Evolutionary conservation across 2,797 vertebrate genomes (phyloP).

Genomic region (Urocyon cinereoargenteus): DNA sequence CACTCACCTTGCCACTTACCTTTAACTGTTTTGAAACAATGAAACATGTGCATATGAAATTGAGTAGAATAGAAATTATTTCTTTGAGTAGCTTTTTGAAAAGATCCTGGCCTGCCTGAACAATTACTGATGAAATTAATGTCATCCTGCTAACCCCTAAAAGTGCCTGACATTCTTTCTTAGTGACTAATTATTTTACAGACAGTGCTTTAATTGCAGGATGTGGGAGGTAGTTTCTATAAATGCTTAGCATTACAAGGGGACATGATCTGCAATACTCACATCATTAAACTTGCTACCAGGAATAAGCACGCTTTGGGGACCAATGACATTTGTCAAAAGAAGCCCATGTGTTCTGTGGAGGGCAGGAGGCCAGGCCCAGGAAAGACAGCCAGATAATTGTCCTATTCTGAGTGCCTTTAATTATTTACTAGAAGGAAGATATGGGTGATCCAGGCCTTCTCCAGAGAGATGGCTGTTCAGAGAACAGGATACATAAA

Average conservation of each 20-base stretch:
- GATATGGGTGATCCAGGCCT: slow-evolving; percentile 35
- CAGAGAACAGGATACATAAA: slow-evolving; percentile 79
- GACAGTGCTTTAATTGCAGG: slow-evolving; percentile 84
- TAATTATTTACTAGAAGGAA: slow-evolving; percentile 84
- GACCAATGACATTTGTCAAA: slow-evolving; percentile 84
- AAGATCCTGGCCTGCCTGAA: slow-evolving; percentile 73
- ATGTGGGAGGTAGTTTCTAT: slow-evolving; percentile 84
- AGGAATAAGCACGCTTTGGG: slow-evolving; percentile 75
- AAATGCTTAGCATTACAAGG: slow-evolving; percentile 78
- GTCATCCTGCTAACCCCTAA: slow-evolving; percentile 79
- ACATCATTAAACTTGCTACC: slow-evolving; percentile 85
- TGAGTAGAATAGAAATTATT: slow-evolving; percentile 61
- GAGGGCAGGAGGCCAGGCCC: slow-evolving; percentile 76
- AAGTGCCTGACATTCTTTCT: slow-evolving; percentile 81
- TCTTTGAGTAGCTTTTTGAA: slow-evolving; percentile 71
- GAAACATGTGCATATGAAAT: slow-evolving; percentile 62
- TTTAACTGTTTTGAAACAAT: slow-evolving; percentile 72
- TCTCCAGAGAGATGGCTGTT: slow-evolving; percentile 75
- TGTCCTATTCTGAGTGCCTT: slow-evolving; percentile 66
- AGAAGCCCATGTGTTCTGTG: slow-evolving; percentile 73
- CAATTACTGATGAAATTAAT: slow-evolving; percentile 82
- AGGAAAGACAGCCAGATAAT: slow-evolving; percentile 78
- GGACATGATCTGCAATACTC: slow-evolving; percentile 77
- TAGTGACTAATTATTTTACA: slow-evolving; percentile 86
- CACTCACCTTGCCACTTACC: slow-evolving; percentile 21